Conservation (phyloP, 2,888 invertebrate species). For the Chymomyza caudatula region DNA sequence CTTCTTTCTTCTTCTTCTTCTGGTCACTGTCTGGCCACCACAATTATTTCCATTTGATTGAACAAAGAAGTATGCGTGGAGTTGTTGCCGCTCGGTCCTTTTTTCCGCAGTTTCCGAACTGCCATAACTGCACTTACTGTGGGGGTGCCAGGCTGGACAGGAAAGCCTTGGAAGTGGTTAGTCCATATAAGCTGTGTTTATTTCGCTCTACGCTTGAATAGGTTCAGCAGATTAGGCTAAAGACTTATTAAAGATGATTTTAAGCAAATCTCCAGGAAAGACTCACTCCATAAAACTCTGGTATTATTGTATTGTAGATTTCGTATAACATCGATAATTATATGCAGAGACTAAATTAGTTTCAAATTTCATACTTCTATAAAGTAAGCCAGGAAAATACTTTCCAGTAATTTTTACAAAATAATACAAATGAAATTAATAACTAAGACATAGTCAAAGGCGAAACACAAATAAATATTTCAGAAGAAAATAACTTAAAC, state of each 20-base stretch:
- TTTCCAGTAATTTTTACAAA: too few species aligned
- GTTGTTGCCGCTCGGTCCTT: conserved; percentile 34
- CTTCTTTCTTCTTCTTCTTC: conserved; percentile 30
- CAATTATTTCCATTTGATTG: conserved; percentile 76
- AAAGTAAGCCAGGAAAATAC: neutral
- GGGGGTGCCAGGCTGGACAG: neutral
- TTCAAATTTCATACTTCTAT: too few species aligned
- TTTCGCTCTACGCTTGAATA: conserved; percentile 68
- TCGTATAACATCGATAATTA: too few species aligned
- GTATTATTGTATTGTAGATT: too few species aligned
- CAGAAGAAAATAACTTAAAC: neutral
- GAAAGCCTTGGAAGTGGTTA: neutral
- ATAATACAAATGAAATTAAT: neutral
- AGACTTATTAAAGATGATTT: neutral
- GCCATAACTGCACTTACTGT: neutral
- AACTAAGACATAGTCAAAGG: neutral
- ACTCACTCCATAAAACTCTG: too few species aligned
- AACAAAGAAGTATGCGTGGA: conserved; percentile 73
- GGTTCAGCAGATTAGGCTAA: conserved; percentile 26
- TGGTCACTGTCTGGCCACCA: conserved; percentile 40
- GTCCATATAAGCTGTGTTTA: conserved; percentile 37
- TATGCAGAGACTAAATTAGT: too few species aligned
- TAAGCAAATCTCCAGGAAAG: neutral
- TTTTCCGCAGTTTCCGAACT: conserved; percentile 49
- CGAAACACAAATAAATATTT: neutral